Conservation (phyloP, 2,888 invertebrate species). For the Parnassius smintheus region DNA sequence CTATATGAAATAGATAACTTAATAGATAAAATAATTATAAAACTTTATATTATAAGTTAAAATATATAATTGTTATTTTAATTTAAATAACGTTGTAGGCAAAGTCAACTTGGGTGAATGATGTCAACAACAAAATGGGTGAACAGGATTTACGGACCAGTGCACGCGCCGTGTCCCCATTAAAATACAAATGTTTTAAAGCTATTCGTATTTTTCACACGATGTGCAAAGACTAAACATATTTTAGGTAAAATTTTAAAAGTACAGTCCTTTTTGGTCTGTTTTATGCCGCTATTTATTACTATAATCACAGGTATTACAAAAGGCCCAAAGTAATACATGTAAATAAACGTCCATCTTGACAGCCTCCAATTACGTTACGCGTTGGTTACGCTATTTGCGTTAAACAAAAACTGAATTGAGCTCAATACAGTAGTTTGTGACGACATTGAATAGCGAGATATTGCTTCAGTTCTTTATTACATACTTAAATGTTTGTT, state of each 20-base stretch:
- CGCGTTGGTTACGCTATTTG: constrained; percentile 10
- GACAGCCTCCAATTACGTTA: constrained; percentile 8
- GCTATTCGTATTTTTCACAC: constrained; percentile 11
- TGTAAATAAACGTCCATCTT: neutral
- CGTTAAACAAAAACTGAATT: neutral
- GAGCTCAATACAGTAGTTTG: neutral
- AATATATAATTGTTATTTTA: no score
- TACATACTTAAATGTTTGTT: no score
- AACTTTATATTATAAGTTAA: no score
- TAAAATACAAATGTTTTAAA: constrained; percentile 2
- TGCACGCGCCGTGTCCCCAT: constrained; percentile 27
- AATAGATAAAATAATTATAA: no score
- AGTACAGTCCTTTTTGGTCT: neutral
- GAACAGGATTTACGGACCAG: constrained; percentile 36
- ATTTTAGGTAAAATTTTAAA: neutral
- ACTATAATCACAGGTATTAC: neutral
- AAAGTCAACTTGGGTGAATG: constrained; percentile 1
- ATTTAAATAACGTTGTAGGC: no score
- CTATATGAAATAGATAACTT: no score
- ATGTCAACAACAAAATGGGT: constrained; percentile 10
- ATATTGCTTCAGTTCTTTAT: no score
- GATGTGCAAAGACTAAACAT: neutral
- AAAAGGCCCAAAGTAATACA: neutral
- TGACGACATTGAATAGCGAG: no score
- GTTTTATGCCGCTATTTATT: neutral